Conservation (phyloP, 2,888 invertebrate genomes). For the Drosophila paranaensis region DNA sequence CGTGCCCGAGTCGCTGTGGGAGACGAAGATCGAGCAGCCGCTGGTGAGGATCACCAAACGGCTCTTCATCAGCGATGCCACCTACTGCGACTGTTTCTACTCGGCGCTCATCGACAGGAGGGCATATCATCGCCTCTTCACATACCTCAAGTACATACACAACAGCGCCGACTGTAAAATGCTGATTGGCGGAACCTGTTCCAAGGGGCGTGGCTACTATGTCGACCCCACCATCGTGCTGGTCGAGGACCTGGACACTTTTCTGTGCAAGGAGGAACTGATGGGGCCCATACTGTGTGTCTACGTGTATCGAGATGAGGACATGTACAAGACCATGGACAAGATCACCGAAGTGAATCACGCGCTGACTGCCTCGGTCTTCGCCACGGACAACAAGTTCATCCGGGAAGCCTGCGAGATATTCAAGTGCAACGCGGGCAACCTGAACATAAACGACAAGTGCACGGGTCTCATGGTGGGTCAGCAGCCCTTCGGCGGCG, state of each 20-base stretch:
- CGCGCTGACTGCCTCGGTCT: conserved; percentile 97
- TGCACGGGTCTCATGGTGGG: conserved; percentile 99
- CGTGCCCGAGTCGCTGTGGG: conserved; percentile 94
- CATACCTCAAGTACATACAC: conserved; percentile 93
- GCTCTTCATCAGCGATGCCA: conserved; percentile 93
- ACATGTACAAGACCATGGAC: conserved; percentile 88
- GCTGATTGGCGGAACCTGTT: conserved; percentile 94
- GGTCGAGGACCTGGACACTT: conserved; percentile 92
- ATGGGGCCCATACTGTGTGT: conserved; percentile 97
- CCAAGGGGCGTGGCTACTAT: conserved; percentile 93
- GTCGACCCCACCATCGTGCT: conserved; percentile 97
- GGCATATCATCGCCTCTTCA: conserved; percentile 93
- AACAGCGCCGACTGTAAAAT: conserved; percentile 85
- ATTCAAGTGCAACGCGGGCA: conserved; percentile 95
- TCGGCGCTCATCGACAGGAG: conserved; percentile 98
- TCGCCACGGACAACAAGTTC: conserved; percentile 92
- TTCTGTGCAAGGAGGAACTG: conserved; percentile 95
- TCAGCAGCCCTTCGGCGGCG: conserved; percentile 99
- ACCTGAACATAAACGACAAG: conserved; percentile 99
- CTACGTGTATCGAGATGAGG: conserved; percentile 93
- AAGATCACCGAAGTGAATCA: conserved; percentile 92
- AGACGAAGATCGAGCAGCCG: conserved; percentile 84
- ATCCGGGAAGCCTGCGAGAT: conserved; percentile 90
- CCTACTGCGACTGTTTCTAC: conserved; percentile 91
- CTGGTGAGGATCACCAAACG: conserved; percentile 88